These are phyloP conservation scores for Anolis carolinensis DNA, from an alignment of 2,113 vertebrate genomes.

Conservation along the genomic window DNA sequence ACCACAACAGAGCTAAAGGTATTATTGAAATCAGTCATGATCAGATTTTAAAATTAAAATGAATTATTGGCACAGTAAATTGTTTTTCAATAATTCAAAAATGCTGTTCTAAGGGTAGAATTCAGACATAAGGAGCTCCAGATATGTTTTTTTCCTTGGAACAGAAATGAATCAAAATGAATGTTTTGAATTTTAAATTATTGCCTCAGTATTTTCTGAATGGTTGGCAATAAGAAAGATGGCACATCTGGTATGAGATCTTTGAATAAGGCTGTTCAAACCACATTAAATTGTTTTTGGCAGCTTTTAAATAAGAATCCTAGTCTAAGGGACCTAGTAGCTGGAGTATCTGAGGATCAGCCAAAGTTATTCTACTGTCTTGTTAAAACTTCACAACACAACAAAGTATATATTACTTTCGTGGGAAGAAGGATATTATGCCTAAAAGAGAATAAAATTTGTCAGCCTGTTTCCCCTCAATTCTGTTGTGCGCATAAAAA, in stretches of 20 bases:
- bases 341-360: conserved; percentile 6
- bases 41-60: not conserved
- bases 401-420: not conserved
- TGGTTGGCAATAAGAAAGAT: not conserved
- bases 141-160: not conserved
- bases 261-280: conserved; percentile 10
- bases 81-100: not conserved
- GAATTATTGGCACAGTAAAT: not conserved
- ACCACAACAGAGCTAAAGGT: not conserved
- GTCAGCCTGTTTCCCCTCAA: not conserved
- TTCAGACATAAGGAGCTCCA: not conserved
- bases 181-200: not conserved
- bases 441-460: not conserved
- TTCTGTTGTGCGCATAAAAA: conserved; percentile 32
- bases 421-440: not conserved
- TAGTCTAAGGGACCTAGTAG: not conserved
- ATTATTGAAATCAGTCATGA: not conserved
- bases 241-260: conserved; percentile 25
- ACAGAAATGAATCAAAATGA: not conserved
- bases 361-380: conserved; percentile 16
- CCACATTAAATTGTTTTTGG: not conserved
- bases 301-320: not conserved
- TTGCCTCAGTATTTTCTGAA: conserved; percentile 8
- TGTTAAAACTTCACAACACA: not conserved
- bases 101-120: not conserved